A percentile compares a stretch with the other conserved stretches of the same genome.
phyloP scores from a whole-genome alignment of 2,113 vertebrate genomes.

The Genyomyrus donnyi region DNA sequence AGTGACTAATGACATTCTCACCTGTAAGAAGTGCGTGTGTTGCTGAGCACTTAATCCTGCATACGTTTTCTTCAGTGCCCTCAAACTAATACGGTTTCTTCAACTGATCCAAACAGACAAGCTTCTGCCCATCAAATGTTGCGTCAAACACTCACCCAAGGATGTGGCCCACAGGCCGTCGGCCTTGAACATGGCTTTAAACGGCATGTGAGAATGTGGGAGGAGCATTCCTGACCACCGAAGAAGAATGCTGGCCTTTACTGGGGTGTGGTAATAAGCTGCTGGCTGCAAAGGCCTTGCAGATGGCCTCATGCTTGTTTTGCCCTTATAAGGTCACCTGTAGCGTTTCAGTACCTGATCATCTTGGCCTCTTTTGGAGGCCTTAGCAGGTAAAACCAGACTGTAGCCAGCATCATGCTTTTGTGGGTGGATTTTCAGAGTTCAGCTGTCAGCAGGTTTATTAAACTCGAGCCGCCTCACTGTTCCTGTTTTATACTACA shows the following conservation, averaged over 20 bases:
- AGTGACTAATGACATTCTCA: neutral
- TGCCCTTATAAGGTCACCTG: conserved; percentile 51
- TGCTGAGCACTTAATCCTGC: neutral
- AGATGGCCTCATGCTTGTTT: conserved; percentile 51
- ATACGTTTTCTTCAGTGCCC: neutral
- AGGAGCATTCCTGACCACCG: neutral
- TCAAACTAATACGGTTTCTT: neutral
- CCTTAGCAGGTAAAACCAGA: conserved; percentile 36
- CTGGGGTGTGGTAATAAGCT: conserved; percentile 50
- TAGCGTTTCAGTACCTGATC: conserved; percentile 30
- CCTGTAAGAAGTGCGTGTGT: neutral
- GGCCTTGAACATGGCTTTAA: neutral
- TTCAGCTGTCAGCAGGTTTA: neutral
- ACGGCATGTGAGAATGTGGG: neutral
- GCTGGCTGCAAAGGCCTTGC: conserved; percentile 51
- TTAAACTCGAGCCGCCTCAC: neutral
- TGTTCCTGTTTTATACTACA: neutral
- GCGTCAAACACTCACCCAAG: neutral
- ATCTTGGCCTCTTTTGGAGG: conserved; percentile 26
- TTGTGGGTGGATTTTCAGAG: neutral
- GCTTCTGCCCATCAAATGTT: neutral
- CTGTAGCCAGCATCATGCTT: neutral
- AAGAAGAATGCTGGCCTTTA: conserved; percentile 30
- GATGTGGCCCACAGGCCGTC: neutral
- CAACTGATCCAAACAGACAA: neutral